phyloP scores from a whole-genome alignment of 2,888 invertebrate genomes.

The Thereva unica region DNA sequence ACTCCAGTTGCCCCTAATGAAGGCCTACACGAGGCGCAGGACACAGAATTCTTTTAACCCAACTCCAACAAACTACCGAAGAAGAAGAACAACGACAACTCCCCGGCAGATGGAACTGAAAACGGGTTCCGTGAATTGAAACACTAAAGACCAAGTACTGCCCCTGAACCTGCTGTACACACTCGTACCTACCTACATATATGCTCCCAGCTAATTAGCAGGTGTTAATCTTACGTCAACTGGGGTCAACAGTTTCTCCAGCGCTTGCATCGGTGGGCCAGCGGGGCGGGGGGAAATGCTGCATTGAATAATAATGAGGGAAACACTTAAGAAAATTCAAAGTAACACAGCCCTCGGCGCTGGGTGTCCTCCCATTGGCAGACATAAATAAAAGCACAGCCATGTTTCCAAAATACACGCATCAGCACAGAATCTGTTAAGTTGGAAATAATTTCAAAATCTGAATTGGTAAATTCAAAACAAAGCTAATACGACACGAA shows the following conservation, averaged over 20 bases:
- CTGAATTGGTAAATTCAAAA: too few relatives aligned
- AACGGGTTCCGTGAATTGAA: constrained; percentile 9
- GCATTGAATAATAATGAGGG: constrained; percentile 16
- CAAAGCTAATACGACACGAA: too few relatives aligned
- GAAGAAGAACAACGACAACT: not conserved
- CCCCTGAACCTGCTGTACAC: constrained; percentile 1
- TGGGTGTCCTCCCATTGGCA: too few relatives aligned
- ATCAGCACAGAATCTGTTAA: too few relatives aligned
- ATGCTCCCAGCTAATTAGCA: constrained; percentile 25
- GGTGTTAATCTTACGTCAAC: constrained; percentile 30
- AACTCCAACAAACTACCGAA: not conserved
- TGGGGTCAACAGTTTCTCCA: constrained; percentile 23
- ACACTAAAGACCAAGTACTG: not conserved
- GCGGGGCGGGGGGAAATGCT: not conserved
- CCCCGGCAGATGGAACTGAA: not conserved
- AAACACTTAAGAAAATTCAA: not conserved
- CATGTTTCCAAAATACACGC: too few relatives aligned
- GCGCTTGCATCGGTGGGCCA: constrained; percentile 16
- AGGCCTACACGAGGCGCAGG: not conserved
- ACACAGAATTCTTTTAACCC: constrained; percentile 7
- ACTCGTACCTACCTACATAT: constrained; percentile 9
- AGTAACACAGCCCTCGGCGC: too few relatives aligned
- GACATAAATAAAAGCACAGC: too few relatives aligned
- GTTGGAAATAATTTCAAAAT: too few relatives aligned
- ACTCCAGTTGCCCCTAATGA: constrained; percentile 4